Base-by-base conservation (phyloP, 2,113 vertebrate genomes). In the Syrmaticus mikado region DNA sequence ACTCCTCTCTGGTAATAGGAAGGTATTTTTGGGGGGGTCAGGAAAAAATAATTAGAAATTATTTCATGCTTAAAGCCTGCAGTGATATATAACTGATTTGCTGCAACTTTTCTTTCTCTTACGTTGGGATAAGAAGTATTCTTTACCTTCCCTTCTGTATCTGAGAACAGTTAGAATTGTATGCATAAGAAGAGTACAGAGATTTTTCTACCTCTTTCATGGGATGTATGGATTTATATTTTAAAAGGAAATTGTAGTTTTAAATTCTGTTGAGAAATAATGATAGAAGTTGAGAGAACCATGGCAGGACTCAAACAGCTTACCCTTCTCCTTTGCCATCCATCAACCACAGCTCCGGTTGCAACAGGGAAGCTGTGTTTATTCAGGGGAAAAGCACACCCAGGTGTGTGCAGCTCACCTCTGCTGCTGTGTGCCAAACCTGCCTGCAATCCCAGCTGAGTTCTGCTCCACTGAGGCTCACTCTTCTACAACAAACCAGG, bases 321-420 rank as follows among this genome's bases (percentile, higher is more conserved):
- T 61, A 81, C 30, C 27, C 18, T 38, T 55, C 17, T 87, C 17
- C 36, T 90, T 82, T 82, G 41, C 74, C 61, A 38, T 45, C 40
- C 9, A 2, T 38, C 61, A 85, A 30, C 25, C 21, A 9, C 2
- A 13, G 27, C 22, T 46, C 27, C 19, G 25, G 12, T 52, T 4
- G 3, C 24, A 36, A 43, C 46, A 72, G 46, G 28, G 58, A 75
- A 50, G 10, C 48, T 1, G 1, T 1, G 0, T 41, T 30, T 19
- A 4, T 78, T 65, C 4, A 3, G 25, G 45, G 61, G 15, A n/a
- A 72, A 64, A 68, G 8, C 67, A 50, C 16, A 4, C 18, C 62
- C 34, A 27, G 30, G 15, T 1, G 1, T 0, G 1, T 1, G 1
- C 11, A 64, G 79, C 64, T 79, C 57, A 40, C 66, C 0, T 0